Evolutionary conservation across 1,140 invertebrate genomes (phyloP).

Genomic region (Euwallacea similis): DNA sequence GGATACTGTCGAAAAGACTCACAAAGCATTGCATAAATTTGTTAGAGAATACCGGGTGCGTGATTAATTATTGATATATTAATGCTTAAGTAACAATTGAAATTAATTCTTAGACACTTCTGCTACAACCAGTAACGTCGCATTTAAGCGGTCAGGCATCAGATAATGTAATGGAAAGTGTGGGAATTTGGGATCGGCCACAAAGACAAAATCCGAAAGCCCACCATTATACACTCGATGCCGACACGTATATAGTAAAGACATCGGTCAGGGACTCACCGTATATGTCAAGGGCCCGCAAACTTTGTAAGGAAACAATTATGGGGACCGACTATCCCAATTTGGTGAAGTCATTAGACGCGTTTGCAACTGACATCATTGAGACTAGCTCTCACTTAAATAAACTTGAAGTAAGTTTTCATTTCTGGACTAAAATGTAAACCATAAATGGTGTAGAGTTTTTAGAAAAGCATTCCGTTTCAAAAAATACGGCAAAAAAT

Average conservation of each 20-base stretch:
- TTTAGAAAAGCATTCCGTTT: too few relatives aligned
- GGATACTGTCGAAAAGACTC: constrained; percentile 82
- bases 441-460: not conserved
- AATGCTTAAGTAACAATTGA: not conserved
- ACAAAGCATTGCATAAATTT: constrained; percentile 83
- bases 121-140: constrained; percentile 59
- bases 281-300: constrained; percentile 62
- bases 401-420: constrained; percentile 61
- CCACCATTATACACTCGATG: constrained; percentile 59
- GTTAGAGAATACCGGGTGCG: constrained; percentile 71
- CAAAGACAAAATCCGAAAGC: constrained; percentile 55
- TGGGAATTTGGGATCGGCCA: constrained; percentile 61
- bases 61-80: not conserved
- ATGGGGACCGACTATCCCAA: constrained; percentile 59
- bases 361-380: constrained; percentile 65
- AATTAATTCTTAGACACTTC: constrained; percentile 53
- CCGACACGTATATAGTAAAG: constrained; percentile 50
- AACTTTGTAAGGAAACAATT: constrained; percentile 65
- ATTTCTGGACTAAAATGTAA: constrained; percentile 1
- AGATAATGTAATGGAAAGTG: constrained; percentile 52
- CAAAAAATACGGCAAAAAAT: too few relatives aligned
- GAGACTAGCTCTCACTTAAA: constrained; percentile 66
- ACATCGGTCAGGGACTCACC: constrained; percentile 34
- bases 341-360: constrained; percentile 64
- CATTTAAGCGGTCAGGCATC: constrained; percentile 53